Evolutionary conservation across 2,797 vertebrate genomes (phyloP).

Genomic region (Ctenopoma kingsleyae): DNA sequence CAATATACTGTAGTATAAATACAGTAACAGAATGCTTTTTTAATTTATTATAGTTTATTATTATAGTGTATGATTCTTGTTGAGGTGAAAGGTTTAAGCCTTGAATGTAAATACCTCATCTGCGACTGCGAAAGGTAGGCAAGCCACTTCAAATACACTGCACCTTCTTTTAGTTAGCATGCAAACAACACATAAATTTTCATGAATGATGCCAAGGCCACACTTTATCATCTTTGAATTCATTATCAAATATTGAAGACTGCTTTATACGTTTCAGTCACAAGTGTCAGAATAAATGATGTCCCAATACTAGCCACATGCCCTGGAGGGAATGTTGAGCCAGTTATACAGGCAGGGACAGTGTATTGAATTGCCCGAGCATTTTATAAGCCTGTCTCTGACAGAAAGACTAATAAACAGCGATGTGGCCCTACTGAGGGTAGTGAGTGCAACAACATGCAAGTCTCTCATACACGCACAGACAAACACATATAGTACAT

Average conservation of each 20-base stretch:
- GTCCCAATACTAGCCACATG: slow-evolving; percentile 69
- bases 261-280: slow-evolving; percentile 73
- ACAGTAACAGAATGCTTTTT: slow-evolving; percentile 33
- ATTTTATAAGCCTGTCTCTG: slow-evolving; percentile 74
- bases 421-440: slow-evolving; percentile 51
- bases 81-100: slow-evolving; percentile 47
- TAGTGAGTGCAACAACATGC: slow-evolving; percentile 45
- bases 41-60: too few species aligned
- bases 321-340: slow-evolving; percentile 67
- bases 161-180: slow-evolving; percentile 50
- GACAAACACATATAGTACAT: slow-evolving; percentile 10
- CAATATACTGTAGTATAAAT: neutral
- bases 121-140: slow-evolving; percentile 9
- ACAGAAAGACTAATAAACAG: slow-evolving; percentile 77
- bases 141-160: slow-evolving; percentile 33
- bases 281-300: slow-evolving; percentile 76
- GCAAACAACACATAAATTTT: slow-evolving; percentile 59
- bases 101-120: slow-evolving; percentile 61
- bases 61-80: slow-evolving; percentile 31
- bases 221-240: slow-evolving; percentile 73
- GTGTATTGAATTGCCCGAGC: slow-evolving; percentile 70
- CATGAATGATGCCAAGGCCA: slow-evolving; percentile 59
- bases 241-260: slow-evolving; percentile 78
- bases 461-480: slow-evolving; percentile 28
- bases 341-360: slow-evolving; percentile 69